A percentile compares a stretch with the other conserved stretches of the same genome.
Conservation (phyloP, 1,140 invertebrate genomes). For the Pogonognathellus flavescens region DNA sequence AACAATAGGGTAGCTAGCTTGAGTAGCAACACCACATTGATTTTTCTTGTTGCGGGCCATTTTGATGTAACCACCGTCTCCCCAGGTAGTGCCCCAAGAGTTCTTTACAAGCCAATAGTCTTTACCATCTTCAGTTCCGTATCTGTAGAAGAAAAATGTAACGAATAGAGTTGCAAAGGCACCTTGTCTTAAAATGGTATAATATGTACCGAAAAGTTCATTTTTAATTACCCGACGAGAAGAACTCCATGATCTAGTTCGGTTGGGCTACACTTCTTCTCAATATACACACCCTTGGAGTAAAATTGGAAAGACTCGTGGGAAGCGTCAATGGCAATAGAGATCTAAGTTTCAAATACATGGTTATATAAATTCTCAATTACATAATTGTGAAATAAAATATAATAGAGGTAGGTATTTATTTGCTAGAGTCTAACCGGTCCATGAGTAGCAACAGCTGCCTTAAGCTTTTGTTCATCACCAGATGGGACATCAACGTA, state of each 20-base stretch:
- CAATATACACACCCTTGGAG: constrained; percentile 75
- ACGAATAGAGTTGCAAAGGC: constrained; percentile 69
- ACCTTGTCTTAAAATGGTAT: constrained; percentile 11
- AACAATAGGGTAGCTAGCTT: constrained; percentile 86
- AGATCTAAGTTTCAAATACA: constrained; percentile 69
- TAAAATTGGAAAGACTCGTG: constrained; percentile 85
- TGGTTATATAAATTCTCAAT: not conserved
- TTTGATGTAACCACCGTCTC: constrained; percentile 87
- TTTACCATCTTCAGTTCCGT: constrained; percentile 72
- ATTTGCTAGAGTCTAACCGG: constrained; percentile 54
- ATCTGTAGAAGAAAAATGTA: constrained; percentile 71
- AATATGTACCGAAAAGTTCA: not conserved
- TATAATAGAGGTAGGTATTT: not conserved
- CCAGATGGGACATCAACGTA: constrained; percentile 84
- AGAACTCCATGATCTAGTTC: constrained; percentile 91
- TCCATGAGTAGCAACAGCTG: constrained; percentile 84
- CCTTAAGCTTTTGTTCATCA: constrained; percentile 79
- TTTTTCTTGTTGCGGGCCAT: constrained; percentile 90
- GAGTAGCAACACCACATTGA: constrained; percentile 89
- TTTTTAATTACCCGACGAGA: constrained; percentile 79
- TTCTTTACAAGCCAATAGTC: constrained; percentile 69
- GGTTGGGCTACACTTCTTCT: constrained; percentile 78
- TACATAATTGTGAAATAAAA: too few species aligned
- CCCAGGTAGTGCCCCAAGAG: constrained; percentile 77
- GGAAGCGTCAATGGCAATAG: constrained; percentile 93